These are phyloP conservation scores for Spisula subtruncata DNA, from an alignment of 2,888 invertebrate species.

Conservation along the genomic window DNA sequence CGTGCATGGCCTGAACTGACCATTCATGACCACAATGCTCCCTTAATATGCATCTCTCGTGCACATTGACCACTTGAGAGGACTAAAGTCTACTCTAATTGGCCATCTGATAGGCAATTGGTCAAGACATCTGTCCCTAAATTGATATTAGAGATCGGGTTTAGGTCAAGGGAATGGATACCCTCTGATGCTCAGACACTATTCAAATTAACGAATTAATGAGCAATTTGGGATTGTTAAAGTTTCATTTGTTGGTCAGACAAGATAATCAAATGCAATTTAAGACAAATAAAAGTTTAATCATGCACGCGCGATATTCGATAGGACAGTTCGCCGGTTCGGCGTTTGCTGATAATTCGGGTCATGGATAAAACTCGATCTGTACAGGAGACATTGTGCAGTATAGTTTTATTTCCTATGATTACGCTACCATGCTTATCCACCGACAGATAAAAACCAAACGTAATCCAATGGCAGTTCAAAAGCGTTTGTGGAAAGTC, in stretches of 20 bases:
- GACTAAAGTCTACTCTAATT: conserved; percentile 35
- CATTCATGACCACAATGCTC: conserved; percentile 11
- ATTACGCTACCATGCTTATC: not conserved
- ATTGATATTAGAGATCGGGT: conserved; percentile 38
- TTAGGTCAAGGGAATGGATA: conserved; percentile 32
- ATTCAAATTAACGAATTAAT: conserved; percentile 38
- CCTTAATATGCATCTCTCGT: conserved; percentile 35
- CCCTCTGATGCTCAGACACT: conserved; percentile 24
- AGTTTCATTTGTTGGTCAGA: conserved; percentile 42
- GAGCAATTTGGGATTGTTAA: conserved; percentile 31
- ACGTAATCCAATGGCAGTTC: not conserved
- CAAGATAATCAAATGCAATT: conserved; percentile 11
- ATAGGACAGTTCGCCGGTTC: not conserved
- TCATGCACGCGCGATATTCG: not conserved
- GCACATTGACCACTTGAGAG: conserved; percentile 39
- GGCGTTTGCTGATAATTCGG: not conserved
- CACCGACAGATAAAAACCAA: not conserved
- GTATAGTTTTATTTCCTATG: not conserved
- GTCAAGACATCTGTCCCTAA: conserved; percentile 33
- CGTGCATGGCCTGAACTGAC: conserved; percentile 23
- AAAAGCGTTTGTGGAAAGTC: conserved; percentile 10
- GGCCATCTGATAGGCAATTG: conserved; percentile 30
- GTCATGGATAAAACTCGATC: not conserved
- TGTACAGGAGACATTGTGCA: not conserved
- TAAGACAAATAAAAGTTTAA: conserved; percentile 31